Evolutionary conservation across 2,888 invertebrate species (phyloP).

Genomic region (Napeogenes sylphis): DNA sequence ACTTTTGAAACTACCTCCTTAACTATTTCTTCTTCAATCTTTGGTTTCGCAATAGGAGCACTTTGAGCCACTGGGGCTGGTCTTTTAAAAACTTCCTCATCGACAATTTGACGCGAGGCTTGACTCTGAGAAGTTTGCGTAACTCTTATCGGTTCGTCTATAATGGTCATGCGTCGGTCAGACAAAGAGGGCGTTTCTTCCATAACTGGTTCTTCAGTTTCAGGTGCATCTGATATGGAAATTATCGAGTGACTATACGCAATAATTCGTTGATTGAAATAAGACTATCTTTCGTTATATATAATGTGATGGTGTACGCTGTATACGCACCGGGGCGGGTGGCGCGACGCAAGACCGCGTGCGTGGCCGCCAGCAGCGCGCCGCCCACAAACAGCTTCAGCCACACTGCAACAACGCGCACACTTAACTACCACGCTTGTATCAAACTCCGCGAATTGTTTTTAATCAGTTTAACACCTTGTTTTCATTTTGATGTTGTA

Average conservation of each 20-base stretch:
- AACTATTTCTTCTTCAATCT: slow-evolving; percentile 42
- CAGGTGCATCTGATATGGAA: slow-evolving; percentile 53
- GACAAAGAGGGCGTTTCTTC: slow-evolving; percentile 54
- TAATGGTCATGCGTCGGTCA: slow-evolving; percentile 68
- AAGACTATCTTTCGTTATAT: slow-evolving; percentile 6
- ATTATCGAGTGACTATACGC: slow-evolving; percentile 26
- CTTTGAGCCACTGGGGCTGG: slow-evolving; percentile 32
- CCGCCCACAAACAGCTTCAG: slow-evolving; percentile 91
- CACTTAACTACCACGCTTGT: slow-evolving; percentile 25
- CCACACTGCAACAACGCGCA: slow-evolving; percentile 86
- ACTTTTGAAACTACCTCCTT: slow-evolving; percentile 20
- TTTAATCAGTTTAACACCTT: neutral
- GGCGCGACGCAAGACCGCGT: slow-evolving; percentile 87
- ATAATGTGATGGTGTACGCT: slow-evolving; percentile 18
- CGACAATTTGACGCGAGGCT: slow-evolving; percentile 16
- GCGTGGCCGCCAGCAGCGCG: slow-evolving; percentile 89
- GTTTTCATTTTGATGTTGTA: no score
- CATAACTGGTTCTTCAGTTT: slow-evolving; percentile 46
- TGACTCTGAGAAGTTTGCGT: slow-evolving; percentile 33
- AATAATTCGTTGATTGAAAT: slow-evolving; percentile 14
- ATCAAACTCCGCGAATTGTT: neutral
- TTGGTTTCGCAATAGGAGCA: slow-evolving; percentile 40
- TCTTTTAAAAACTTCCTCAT: slow-evolving; percentile 27
- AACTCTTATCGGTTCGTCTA: slow-evolving; percentile 50
- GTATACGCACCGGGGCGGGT: slow-evolving; percentile 82